Evolutionary conservation across 2,888 invertebrate genomes (phyloP).

Genomic region (Drosophila monieri): DNA sequence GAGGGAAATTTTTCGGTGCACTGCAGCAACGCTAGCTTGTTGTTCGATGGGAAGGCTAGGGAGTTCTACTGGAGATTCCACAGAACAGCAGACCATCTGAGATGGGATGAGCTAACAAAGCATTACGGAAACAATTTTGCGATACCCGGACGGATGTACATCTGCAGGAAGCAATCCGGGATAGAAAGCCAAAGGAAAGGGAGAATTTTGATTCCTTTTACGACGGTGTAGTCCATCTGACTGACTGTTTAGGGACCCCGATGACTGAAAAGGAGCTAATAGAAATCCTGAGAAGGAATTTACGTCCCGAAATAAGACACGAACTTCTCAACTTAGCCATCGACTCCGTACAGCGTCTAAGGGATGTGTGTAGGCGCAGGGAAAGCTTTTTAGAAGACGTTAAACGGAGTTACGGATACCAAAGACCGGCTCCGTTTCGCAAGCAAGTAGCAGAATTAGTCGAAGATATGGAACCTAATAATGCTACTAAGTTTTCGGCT

Average conservation of each 20-base stretch:
- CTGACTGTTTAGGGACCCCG: not conserved
- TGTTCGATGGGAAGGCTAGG: no score
- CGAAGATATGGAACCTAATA: not conserved
- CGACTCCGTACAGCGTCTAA: not conserved
- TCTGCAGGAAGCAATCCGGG: not conserved
- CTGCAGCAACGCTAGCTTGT: no score
- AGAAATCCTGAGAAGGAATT: not conserved
- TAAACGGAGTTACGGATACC: not conserved
- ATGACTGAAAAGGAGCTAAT: not conserved
- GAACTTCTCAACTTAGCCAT: not conserved
- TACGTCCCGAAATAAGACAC: conserved; percentile 4
- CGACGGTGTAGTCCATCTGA: not conserved
- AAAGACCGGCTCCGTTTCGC: not conserved
- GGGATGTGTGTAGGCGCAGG: conserved; percentile 2
- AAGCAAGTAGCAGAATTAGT: not conserved
- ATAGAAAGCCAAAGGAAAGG: not conserved
- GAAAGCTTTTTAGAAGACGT: conserved; percentile 11
- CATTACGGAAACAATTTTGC: not conserved
- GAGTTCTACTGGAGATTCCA: not conserved
- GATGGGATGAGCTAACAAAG: not conserved
- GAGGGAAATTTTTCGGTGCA: not conserved
- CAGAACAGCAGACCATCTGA: not conserved
- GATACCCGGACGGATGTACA: not conserved
- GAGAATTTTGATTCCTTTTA: conserved; percentile 5
- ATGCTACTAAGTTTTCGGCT: no score